Base-by-base conservation (phyloP, 2,113 vertebrate genomes). In the Ciconia boyciana region DNA sequence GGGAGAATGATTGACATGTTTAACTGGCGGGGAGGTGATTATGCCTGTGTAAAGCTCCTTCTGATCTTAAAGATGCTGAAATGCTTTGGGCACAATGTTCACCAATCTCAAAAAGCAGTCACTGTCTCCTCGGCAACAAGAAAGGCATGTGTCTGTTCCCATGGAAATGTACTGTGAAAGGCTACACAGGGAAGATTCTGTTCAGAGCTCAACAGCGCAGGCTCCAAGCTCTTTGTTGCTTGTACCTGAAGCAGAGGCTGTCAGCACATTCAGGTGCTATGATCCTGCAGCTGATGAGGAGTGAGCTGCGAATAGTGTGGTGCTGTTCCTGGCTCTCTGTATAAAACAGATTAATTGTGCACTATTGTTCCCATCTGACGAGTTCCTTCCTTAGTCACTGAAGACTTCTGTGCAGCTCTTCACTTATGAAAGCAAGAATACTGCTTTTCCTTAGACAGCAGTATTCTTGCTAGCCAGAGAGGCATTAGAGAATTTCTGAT, bases 41-140 rank as follows among this genome's bases (percentile, higher is more conserved):
- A 26, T 25, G 75, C n/a, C 54, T 57, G 9, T 55, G 29, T 84
- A 87, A 93, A 87, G 74, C 70, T 76, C 72, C 69, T 84, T 64
- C 11, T 64, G 76, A 80, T 90, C 48, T 55, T 82, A 78, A 68
- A 92, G 80, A 92, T 84, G 80, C 87, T 72, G 75, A 71, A 94
- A 76, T 31, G 87, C 89, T 95, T 55, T 57, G n/a, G 78, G 93
- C 78, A 85, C 46, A 19, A 14, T 11, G 69, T 52, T 88, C 74
- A 32, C 43, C 61, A 36, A 62, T 46, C 84, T 92, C 70, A 29
- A 48, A 76, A 84, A 91, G 94, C 94, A 87, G 72, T 16, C 58
- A 6, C 71, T 61, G 91, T 97, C 92, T 96, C 97, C 97, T 58
- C 10, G 71, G 96, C 94, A 95, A 97, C 97, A 16, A 57, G 77